Percentiles rank a stretch among this genome's conserved stretches.
Evolutionary conservation across 2,888 invertebrate genomes (phyloP).

Genomic region (Malacosoma neustria): DNA sequence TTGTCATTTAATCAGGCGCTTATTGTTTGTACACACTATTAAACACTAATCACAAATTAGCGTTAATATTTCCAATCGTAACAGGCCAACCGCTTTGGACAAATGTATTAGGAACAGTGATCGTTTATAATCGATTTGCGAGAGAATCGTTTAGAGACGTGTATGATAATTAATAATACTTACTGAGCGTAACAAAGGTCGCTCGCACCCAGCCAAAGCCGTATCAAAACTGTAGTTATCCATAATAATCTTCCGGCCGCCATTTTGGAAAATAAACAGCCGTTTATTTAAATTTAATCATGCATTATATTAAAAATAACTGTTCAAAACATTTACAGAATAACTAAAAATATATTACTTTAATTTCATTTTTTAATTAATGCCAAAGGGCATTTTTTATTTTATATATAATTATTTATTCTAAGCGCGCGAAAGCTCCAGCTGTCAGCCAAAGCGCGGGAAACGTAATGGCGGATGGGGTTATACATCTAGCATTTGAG

Average conservation of each 20-base stretch:
- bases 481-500: slow-evolving; percentile 33
- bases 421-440: slow-evolving; percentile 32
- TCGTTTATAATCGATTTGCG: no score
- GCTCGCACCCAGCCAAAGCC: slow-evolving; percentile 58
- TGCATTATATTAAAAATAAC: slow-evolving; percentile 6
- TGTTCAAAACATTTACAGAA: slow-evolving; percentile 5
- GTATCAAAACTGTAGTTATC: slow-evolving; percentile 46
- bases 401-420: background rate
- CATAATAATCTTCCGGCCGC: slow-evolving; percentile 49
- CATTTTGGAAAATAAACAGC: slow-evolving; percentile 28
- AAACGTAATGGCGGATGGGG: slow-evolving; percentile 45
- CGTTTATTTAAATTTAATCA: slow-evolving; percentile 7
- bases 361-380: background rate
- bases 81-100: no score
- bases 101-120: no score
- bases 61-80: no score
- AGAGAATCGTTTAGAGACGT: no score
- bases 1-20: no score
- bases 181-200: slow-evolving; percentile 69
- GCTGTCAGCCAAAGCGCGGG: slow-evolving; percentile 40
- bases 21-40: no score
- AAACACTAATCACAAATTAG: no score
- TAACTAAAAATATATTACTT: background rate
- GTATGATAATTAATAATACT: slow-evolving; percentile 27
- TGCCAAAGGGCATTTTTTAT: background rate